A percentile compares a stretch with the other conserved stretches of the same genome.
Evolutionary conservation across 2,113 vertebrate species (phyloP).

Genomic region (Blennius ocellaris): DNA sequence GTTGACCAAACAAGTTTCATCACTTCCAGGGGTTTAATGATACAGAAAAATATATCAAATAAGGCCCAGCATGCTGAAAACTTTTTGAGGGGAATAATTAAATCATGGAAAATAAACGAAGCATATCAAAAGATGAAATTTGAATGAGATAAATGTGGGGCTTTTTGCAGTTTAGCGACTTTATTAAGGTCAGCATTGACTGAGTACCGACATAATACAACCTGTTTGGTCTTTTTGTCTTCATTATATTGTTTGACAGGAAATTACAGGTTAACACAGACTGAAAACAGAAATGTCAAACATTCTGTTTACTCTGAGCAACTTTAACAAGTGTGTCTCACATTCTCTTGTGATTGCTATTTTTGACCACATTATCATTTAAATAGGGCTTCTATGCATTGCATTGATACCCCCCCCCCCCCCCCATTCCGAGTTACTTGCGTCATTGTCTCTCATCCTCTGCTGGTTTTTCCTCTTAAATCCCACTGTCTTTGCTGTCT

Average conservation of each 20-base stretch:
- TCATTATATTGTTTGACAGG: conserved; percentile 22
- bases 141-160: conserved; percentile 1
- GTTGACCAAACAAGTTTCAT: conserved; percentile 30
- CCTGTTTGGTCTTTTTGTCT: conserved; percentile 8
- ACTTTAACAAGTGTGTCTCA: conserved; percentile 6
- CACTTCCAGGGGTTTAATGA: conserved; percentile 14
- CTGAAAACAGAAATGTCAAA: conserved; percentile 48
- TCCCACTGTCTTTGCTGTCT: background rate
- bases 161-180: background rate
- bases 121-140: background rate
- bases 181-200: background rate
- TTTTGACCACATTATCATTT: conserved; percentile 42
- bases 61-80: background rate
- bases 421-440: too few species aligned
- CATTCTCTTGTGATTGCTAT: conserved; percentile 10
- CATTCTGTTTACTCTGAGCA: conserved; percentile 24
- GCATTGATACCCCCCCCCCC: background rate
- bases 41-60: conserved; percentile 5
- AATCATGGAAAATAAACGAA: background rate
- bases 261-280: conserved; percentile 32
- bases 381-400: conserved; percentile 21
- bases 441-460: conserved; percentile 31
- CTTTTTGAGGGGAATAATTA: background rate
- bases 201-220: background rate
- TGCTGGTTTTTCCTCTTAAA: conserved; percentile 23